phyloP scores from a whole-genome alignment of 2,888 invertebrate genomes.

The Beris chalybata region DNA sequence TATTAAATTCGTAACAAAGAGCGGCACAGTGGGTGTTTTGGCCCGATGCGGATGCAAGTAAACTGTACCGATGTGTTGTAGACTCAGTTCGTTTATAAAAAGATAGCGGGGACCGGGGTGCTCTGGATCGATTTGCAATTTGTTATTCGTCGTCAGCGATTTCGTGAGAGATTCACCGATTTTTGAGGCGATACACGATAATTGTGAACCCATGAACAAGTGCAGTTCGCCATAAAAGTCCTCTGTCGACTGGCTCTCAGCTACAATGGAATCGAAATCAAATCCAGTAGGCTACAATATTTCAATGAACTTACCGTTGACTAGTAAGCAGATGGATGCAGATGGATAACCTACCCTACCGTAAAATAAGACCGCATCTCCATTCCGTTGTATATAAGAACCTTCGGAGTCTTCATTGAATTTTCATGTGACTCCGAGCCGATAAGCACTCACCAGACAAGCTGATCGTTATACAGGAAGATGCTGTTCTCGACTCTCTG shows the following conservation, averaged over 20 bases:
- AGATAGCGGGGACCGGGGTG: constrained; percentile 60
- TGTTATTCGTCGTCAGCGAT: constrained; percentile 48
- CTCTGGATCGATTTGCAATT: constrained; percentile 20
- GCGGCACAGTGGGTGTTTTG: too few relatives aligned
- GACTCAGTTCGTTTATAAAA: constrained; percentile 90
- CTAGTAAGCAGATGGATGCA: too few relatives aligned
- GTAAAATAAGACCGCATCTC: constrained; percentile 61
- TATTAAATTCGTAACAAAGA: too few relatives aligned
- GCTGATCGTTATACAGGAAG: constrained; percentile 88
- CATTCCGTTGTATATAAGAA: constrained; percentile 44
- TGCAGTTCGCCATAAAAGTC: too few relatives aligned
- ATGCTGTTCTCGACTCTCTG: constrained; percentile 77
- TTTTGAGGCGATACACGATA: constrained; percentile 70
- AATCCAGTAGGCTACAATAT: too few relatives aligned
- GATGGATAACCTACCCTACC: constrained; percentile 81
- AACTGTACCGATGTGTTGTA: constrained; percentile 88
- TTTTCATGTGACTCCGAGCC: constrained; percentile 57
- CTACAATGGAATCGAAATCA: too few relatives aligned
- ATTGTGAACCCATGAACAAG: constrained; percentile 72
- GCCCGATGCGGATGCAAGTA: too few relatives aligned
- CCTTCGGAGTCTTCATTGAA: constrained; percentile 49
- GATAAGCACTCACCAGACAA: constrained; percentile 74
- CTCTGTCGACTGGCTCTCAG: too few relatives aligned
- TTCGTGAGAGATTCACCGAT: constrained; percentile 72
- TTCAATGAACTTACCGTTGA: too few relatives aligned